Conservation (phyloP, 2,888 invertebrate species). For the Luperina nickerlii region DNA sequence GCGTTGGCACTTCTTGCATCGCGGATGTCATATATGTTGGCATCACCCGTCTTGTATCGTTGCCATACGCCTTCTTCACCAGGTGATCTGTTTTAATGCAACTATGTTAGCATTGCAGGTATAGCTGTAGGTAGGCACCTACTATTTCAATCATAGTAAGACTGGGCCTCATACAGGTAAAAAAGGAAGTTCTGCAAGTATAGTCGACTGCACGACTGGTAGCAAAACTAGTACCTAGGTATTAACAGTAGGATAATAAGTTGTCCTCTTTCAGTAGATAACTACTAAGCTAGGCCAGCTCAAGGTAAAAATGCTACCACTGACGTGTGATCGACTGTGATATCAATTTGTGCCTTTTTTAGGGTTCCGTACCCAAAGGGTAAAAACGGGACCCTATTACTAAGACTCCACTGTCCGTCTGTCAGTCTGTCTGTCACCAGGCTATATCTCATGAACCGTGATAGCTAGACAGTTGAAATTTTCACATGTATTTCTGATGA, state of each 20-base stretch:
- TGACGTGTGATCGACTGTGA: no score
- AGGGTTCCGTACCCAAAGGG: no score
- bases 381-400: no score
- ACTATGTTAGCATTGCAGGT: not conserved
- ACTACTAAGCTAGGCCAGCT: not conserved
- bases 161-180: not conserved
- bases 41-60: constrained; percentile 89
- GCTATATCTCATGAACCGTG: no score
- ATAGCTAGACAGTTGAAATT: no score
- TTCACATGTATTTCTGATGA: no score
- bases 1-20: constrained; percentile 52
- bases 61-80: constrained; percentile 91
- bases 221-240: not conserved
- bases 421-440: no score
- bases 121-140: not conserved
- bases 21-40: constrained; percentile 87
- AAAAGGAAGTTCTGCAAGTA: not conserved
- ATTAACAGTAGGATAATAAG: not conserved
- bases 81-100: constrained; percentile 88
- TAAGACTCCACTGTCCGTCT: no score
- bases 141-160: not conserved
- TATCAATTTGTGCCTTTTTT: not conserved
- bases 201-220: not conserved
- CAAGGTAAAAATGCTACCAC: not conserved
- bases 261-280: not conserved